phyloP scores from a whole-genome alignment of 2,888 invertebrate genomes.

The Steinernema carpocapsae region DNA sequence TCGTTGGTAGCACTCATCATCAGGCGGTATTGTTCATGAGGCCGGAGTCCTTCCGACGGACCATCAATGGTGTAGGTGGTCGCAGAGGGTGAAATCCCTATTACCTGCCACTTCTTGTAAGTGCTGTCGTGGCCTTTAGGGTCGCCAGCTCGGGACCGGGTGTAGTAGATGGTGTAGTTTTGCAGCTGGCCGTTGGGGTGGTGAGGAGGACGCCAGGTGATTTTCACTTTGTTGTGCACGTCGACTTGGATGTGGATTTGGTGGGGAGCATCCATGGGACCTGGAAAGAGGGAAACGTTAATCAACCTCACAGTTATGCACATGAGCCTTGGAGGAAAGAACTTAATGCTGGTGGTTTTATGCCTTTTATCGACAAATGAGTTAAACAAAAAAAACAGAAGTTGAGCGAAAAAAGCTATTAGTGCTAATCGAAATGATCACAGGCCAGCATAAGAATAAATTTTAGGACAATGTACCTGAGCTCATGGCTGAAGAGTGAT shows the following conservation, averaged over 20 bases:
- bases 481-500: too few relatives aligned
- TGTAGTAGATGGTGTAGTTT: constrained; percentile 33
- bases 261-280: constrained; percentile 22
- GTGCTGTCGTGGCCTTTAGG: constrained; percentile 28
- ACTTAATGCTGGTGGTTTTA: neutral
- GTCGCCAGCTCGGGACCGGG: constrained; percentile 18
- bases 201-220: constrained; percentile 19
- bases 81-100: constrained; percentile 3
- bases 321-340: neutral
- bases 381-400: too few relatives aligned
- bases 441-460: too few relatives aligned
- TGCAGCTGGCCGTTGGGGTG: constrained; percentile 28
- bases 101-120: constrained; percentile 30
- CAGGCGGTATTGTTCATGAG: constrained; percentile 27
- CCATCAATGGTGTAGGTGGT: constrained; percentile 7
- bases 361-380: too few relatives aligned
- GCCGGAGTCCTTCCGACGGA: neutral
- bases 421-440: too few relatives aligned
- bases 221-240: constrained; percentile 24
- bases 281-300: neutral
- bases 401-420: too few relatives aligned
- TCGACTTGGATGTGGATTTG: constrained; percentile 15
- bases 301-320: too few relatives aligned
- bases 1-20: constrained; percentile 33
- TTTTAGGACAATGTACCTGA: too few relatives aligned